A percentile compares a stretch with the other conserved stretches of the same genome.
phyloP scores from a whole-genome alignment of 2,888 invertebrate species.

The Machimus rusticus region DNA sequence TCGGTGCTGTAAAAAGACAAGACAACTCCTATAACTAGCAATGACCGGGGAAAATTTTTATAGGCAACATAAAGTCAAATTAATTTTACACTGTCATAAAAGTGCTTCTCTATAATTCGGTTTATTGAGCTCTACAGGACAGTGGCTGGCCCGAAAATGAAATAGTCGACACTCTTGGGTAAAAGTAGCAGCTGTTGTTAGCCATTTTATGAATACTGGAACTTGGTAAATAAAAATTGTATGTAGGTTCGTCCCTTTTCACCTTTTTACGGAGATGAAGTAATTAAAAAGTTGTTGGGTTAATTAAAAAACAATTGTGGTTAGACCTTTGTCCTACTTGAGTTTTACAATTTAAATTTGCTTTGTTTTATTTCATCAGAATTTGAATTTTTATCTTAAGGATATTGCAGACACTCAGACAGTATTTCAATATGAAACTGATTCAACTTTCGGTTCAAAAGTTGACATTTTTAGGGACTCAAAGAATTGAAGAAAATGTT shows the following conservation, averaged over 20 bases:
- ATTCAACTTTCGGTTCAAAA: no score
- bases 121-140: neutral
- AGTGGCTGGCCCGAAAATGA: neutral
- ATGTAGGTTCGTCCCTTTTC: neutral
- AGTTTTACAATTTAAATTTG: neutral
- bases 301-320: neutral
- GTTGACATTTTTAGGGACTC: no score
- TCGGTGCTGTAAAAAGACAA: neutral
- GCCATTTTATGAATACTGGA: neutral
- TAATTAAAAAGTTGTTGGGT: neutral
- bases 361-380: neutral
- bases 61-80: slow-evolving; percentile 21
- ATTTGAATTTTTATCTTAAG: neutral
- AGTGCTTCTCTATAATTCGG: neutral
- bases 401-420: no score
- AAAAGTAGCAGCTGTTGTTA: neutral
- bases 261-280: neutral
- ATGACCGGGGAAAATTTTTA: slow-evolving; percentile 7
- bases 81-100: slow-evolving; percentile 20
- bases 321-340: neutral
- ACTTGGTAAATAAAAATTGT: neutral
- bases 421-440: no score
- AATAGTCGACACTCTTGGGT: neutral
- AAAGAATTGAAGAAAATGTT: no score
- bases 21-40: neutral